These are phyloP conservation scores for Drosophila saltans DNA, from an alignment of 1,140 invertebrate species.

Conservation along the genomic window DNA sequence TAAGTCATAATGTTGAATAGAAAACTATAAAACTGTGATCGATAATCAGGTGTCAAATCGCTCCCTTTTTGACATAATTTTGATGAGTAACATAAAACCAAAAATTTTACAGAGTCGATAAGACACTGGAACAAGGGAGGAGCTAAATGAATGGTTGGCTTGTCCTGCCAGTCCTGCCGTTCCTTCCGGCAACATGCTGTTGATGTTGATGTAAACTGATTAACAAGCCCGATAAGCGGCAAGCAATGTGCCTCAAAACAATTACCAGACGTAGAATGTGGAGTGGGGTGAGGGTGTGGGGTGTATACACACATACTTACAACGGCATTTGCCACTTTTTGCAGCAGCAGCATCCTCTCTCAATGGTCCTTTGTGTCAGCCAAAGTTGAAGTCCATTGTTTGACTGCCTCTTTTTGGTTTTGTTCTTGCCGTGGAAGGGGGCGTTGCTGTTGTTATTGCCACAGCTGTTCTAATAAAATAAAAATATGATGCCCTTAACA, in stretches of 20 bases:
- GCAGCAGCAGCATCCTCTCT: constrained; percentile 2
- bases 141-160: neutral
- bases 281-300: neutral
- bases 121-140: constrained; percentile 20
- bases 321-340: constrained; percentile 54
- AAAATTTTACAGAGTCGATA: constrained; percentile 50
- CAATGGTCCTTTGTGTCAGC: constrained; percentile 9
- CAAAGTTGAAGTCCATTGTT: constrained; percentile 24
- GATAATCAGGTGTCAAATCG: constrained; percentile 75
- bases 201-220: constrained; percentile 59
- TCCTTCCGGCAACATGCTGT: constrained; percentile 6
- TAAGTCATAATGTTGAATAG: neutral
- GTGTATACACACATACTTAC: neutral
- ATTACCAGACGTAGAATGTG: constrained; percentile 32
- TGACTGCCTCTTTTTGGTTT: constrained; percentile 2
- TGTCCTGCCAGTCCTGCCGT: constrained; percentile 34
- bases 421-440: neutral
- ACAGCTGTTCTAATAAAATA: constrained; percentile 66
- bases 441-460: constrained; percentile 53
- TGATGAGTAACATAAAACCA: constrained; percentile 73
- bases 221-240: constrained; percentile 76
- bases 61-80: constrained; percentile 58
- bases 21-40: constrained; percentile 5
- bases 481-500: constrained; percentile 8
- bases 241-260: constrained; percentile 37